Evolutionary conservation across 1,140 invertebrate genomes (phyloP), one percentile per base, ranked within the genome.

Genomic region (Spodoptera frugiperda): DNA sequence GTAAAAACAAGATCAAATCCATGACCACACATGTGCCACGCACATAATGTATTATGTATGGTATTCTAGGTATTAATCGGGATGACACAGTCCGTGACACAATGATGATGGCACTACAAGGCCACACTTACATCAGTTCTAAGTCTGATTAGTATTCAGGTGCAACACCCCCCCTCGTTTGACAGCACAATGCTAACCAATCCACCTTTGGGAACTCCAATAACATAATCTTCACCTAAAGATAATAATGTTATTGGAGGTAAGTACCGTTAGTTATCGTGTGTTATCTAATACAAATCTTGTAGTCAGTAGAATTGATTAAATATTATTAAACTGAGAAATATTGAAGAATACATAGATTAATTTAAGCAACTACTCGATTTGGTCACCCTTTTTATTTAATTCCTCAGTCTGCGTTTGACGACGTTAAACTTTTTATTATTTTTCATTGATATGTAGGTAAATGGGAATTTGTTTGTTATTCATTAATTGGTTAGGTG

Each of bases 91-190:
- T 79, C 78, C 74, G 67, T 89, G 86, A 87, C 80, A 82, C 71
- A 86, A 87, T 80, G 74, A 84, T 82, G 51, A 79, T 82, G 85
- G 81, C 73, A 88, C 78, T 25, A 25, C 84, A 83, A 88, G 87
- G 87, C 70, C 82, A 44, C 48, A 80, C 63, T 76, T 53, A 78
- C 55, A 67, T 65, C 82, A 74, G 86, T 87, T 83, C 79, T 82
- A 81, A 83, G 82, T 74, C 83, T 78, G 63, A 80, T 80, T 78
- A 17, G 79, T 78, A 80, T 80, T 71, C 79, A 14, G 70, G 14
- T 49, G 12, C 17, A 21, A 55, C 51, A 53, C 49, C 39, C 48
- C 39, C 48, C 54, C 76, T n/a, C 15, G 55, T 76, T 76, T 68
- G 76, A 76, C 67, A 78, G 46, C 57, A 78, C 71, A 75, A 65